Evolutionary conservation across 2,888 invertebrate species (phyloP).

Genomic region (Drosophila paramelanica): DNA sequence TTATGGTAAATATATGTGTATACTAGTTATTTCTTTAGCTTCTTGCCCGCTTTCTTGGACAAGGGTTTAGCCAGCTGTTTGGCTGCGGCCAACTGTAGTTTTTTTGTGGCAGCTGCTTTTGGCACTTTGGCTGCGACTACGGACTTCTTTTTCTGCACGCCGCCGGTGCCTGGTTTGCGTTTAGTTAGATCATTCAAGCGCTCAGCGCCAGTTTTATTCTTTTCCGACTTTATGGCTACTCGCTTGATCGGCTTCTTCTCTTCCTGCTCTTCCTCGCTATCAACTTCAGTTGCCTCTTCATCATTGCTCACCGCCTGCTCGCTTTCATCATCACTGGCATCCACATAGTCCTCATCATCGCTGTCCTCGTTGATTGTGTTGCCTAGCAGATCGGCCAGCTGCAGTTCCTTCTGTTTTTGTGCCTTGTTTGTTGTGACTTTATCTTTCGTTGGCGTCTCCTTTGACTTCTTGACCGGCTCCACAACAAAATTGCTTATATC

Average conservation of each 20-base stretch:
- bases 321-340: slow-evolving; percentile 39
- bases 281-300: slow-evolving; percentile 22
- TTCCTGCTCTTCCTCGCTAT: slow-evolving; percentile 45
- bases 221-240: slow-evolving; percentile 33
- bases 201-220: slow-evolving; percentile 58
- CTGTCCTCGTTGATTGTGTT: slow-evolving; percentile 82
- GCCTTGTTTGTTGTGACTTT: slow-evolving; percentile 25
- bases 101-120: slow-evolving; percentile 46
- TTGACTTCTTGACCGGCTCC: slow-evolving; percentile 59
- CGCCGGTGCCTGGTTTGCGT: slow-evolving; percentile 78
- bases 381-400: slow-evolving; percentile 77
- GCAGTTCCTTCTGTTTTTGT: slow-evolving; percentile 60
- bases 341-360: slow-evolving; percentile 81
- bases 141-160: slow-evolving; percentile 77
- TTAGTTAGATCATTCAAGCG: slow-evolving; percentile 68
- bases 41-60: slow-evolving; percentile 50
- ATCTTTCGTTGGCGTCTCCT: slow-evolving; percentile 5
- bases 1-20: slow-evolving; percentile 37
- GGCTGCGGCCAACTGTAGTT: slow-evolving; percentile 72
- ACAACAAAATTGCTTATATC: slow-evolving; percentile 74
- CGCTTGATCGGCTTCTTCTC: slow-evolving; percentile 21
- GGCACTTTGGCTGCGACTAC: slow-evolving; percentile 9
- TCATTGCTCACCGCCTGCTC: slow-evolving; percentile 33
- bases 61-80: slow-evolving; percentile 75
- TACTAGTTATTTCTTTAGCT: slow-evolving; percentile 62